These are phyloP conservation scores for Strigamia crassipes DNA, from an alignment of 2,888 invertebrate genomes.

Conservation along the genomic window DNA sequence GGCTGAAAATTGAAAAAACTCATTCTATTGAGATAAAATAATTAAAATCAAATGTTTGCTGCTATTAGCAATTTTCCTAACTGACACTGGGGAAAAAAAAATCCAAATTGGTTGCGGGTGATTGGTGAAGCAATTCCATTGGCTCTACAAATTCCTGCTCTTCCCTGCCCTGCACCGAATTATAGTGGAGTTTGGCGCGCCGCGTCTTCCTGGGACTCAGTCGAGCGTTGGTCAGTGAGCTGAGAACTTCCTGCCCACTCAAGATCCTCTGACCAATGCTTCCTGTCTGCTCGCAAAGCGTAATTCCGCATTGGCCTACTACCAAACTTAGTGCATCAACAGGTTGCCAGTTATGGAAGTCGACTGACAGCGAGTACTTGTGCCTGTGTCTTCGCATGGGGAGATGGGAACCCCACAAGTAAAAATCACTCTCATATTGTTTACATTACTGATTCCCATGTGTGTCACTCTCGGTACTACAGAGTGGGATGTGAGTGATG, in stretches of 20 bases:
- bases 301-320: constrained; percentile 31
- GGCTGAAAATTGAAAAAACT: background rate
- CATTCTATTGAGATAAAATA: background rate
- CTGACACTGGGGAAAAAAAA: background rate
- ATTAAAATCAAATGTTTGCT: background rate
- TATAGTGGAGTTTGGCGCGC: constrained; percentile 26
- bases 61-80: background rate
- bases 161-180: constrained; percentile 11
- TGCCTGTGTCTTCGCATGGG: constrained; percentile 19
- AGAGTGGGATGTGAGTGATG: constrained; percentile 39
- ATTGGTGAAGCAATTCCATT: constrained; percentile 42
- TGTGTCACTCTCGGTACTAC: constrained; percentile 12
- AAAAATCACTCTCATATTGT: constrained; percentile 25
- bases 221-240: constrained; percentile 42
- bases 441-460: constrained; percentile 35
- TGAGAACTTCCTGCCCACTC: constrained; percentile 42
- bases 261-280: constrained; percentile 42
- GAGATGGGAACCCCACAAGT: constrained; percentile 30
- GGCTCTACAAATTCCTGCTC: constrained; percentile 8
- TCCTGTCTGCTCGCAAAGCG: constrained; percentile 36
- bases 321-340: constrained; percentile 33
- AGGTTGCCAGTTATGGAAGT: constrained; percentile 33
- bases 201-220: constrained; percentile 28
- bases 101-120: constrained; percentile 31
- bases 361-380: background rate